Percentiles rank a stretch among this genome's conserved stretches.
Evolutionary conservation across 2,797 vertebrate genomes (phyloP).

Genomic region (Myiothlypis chrysogaster): DNA sequence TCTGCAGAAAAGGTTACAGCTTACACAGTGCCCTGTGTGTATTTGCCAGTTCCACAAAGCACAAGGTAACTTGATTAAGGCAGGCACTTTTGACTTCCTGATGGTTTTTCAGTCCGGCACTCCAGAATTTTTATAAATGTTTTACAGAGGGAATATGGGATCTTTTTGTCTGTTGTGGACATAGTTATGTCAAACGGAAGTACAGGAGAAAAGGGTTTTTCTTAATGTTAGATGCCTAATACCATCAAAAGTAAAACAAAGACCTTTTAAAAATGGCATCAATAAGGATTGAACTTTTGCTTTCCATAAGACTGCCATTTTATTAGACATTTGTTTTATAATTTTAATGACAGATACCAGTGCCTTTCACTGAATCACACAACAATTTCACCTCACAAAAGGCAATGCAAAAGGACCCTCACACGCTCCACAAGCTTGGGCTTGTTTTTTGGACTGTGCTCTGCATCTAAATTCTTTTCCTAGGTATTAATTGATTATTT

Average conservation of each 20-base stretch:
- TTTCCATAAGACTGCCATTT: neutral
- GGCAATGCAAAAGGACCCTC: neutral
- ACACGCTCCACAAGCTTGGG: neutral
- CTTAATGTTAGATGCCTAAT: neutral
- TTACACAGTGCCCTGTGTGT: neutral
- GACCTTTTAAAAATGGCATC: neutral
- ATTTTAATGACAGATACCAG: neutral
- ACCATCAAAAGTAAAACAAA: neutral
- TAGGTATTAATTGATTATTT: neutral
- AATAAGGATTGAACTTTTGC: neutral
- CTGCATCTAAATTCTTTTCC: neutral
- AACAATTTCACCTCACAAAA: neutral
- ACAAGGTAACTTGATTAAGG: slow-evolving; percentile 27
- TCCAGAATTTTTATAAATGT: neutral
- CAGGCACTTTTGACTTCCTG: slow-evolving; percentile 25
- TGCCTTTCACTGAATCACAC: neutral
- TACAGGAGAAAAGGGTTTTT: neutral
- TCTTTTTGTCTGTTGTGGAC: neutral
- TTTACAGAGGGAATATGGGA: neutral
- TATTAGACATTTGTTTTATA: neutral
- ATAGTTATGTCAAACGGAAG: neutral
- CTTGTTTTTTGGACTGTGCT: neutral
- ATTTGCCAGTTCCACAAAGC: neutral
- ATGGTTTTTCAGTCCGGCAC: slow-evolving; percentile 41
- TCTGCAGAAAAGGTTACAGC: slow-evolving; percentile 50